Evolutionary conservation across 1,140 invertebrate genomes (phyloP).

Genomic region (Luehdorfia chinensis): DNA sequence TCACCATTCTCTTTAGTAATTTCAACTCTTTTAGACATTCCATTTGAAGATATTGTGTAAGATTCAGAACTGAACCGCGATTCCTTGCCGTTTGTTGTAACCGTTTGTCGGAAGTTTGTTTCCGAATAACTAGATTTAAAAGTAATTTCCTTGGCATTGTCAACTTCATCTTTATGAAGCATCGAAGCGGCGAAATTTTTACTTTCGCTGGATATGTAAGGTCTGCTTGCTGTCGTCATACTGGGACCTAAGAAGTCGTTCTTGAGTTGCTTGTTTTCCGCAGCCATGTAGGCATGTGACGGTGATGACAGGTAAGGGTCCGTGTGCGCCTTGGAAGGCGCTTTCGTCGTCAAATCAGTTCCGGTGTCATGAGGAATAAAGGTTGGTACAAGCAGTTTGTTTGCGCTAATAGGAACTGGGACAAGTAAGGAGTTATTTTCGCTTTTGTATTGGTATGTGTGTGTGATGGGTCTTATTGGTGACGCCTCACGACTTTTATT

Average conservation of each 20-base stretch:
- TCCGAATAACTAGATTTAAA: slow-evolving; percentile 75
- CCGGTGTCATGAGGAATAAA: slow-evolving; percentile 69
- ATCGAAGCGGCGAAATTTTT: slow-evolving; percentile 63
- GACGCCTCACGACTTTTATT: slow-evolving; percentile 82
- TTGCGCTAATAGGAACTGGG: slow-evolving; percentile 71
- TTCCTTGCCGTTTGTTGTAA: slow-evolving; percentile 56
- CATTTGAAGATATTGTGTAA: slow-evolving; percentile 68
- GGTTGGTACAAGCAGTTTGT: slow-evolving; percentile 66
- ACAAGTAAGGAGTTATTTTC: slow-evolving; percentile 77
- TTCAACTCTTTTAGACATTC: slow-evolving; percentile 60
- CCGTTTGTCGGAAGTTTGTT: slow-evolving; percentile 68
- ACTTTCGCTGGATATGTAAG: slow-evolving; percentile 60
- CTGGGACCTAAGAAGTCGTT: slow-evolving; percentile 65
- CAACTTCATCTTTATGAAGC: slow-evolving; percentile 64
- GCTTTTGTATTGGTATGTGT: slow-evolving; percentile 78
- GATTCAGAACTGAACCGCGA: slow-evolving; percentile 58
- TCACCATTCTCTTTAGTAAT: slow-evolving; percentile 72
- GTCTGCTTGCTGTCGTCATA: slow-evolving; percentile 62
- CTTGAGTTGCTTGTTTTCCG: slow-evolving; percentile 67
- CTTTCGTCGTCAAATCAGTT: slow-evolving; percentile 65
- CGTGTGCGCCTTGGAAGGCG: slow-evolving; percentile 72
- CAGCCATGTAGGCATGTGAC: slow-evolving; percentile 65
- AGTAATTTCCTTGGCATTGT: slow-evolving; percentile 55
- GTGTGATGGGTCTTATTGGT: slow-evolving; percentile 78
- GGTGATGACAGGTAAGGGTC: slow-evolving; percentile 62